These are phyloP conservation scores for Sabatieria punctata DNA, from an alignment of 2,888 invertebrate genomes.

Conservation along the genomic window DNA sequence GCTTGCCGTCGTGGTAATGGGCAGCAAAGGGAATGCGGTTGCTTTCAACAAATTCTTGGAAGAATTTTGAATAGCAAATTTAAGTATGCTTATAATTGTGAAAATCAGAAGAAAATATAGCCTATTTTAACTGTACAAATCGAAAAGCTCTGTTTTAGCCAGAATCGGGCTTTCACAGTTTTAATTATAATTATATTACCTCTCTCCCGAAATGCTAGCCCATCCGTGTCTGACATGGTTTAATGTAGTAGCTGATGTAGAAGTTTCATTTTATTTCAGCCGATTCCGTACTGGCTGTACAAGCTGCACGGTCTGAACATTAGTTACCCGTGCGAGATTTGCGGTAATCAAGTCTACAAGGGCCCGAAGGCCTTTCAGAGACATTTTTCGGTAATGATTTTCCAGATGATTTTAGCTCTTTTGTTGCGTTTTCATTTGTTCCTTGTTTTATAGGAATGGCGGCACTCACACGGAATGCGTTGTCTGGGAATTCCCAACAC, in stretches of 20 bases:
- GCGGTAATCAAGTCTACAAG: constrained; percentile 76
- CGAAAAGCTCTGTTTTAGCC: too few relatives aligned
- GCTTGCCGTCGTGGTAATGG: neutral
- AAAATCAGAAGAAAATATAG: too few relatives aligned
- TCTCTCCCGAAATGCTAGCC: too few relatives aligned
- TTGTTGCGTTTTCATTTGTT: neutral
- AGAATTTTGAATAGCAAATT: too few relatives aligned
- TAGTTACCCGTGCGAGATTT: constrained; percentile 96
- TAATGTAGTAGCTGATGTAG: too few relatives aligned
- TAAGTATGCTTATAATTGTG: too few relatives aligned
- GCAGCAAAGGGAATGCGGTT: neutral
- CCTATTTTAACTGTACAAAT: too few relatives aligned
- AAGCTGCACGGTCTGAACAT: constrained; percentile 96
- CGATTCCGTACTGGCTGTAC: constrained; percentile 87
- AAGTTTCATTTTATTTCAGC: constrained; percentile 25
- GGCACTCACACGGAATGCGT: constrained; percentile 72
- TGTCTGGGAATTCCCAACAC: constrained; percentile 98
- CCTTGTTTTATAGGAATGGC: constrained; percentile 43
- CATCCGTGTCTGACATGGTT: too few relatives aligned
- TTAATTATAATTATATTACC: neutral
- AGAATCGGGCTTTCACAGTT: neutral
- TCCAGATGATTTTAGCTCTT: constrained; percentile 6
- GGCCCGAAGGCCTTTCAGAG: constrained; percentile 98
- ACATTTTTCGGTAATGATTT: constrained; percentile 59
- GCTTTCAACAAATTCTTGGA: too few relatives aligned